These are phyloP conservation scores for Oryzias curvinotus DNA, from an alignment of 2,113 vertebrate genomes.

Conservation along the genomic window DNA sequence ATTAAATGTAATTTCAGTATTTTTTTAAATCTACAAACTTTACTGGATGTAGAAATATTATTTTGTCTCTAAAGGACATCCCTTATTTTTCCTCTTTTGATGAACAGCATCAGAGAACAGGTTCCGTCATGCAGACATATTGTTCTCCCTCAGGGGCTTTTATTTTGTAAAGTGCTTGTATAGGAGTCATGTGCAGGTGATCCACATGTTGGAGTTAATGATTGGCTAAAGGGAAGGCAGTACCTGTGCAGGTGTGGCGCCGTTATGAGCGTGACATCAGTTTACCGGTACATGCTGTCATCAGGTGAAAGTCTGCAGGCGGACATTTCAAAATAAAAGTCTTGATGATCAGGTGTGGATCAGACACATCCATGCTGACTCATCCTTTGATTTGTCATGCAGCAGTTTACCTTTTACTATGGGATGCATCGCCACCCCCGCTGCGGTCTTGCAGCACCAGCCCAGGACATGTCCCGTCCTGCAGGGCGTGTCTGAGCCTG, in stretches of 20 bases:
- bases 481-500: conserved; percentile 40
- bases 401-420: conserved; percentile 42
- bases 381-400: conserved; percentile 21
- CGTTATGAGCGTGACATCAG: no score
- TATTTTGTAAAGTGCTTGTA: no score
- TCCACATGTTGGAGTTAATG: no score
- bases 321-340: neutral
- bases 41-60: no score
- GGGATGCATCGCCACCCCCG: conserved; percentile 29
- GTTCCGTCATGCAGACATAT: no score
- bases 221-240: no score
- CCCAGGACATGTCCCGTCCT: conserved; percentile 63
- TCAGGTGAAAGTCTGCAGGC: neutral
- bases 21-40: neutral
- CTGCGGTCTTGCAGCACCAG: conserved; percentile 31
- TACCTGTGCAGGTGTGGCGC: no score
- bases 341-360: conserved; percentile 26
- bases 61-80: no score
- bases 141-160: no score
- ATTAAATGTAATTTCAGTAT: neutral
- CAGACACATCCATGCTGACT: conserved; percentile 14
- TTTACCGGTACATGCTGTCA: neutral
- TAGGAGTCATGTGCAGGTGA: no score
- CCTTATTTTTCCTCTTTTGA: no score
- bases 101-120: no score